These are phyloP conservation scores for Drosophila antonietae DNA, from an alignment of 2,888 invertebrate genomes.

Conservation along the genomic window DNA sequence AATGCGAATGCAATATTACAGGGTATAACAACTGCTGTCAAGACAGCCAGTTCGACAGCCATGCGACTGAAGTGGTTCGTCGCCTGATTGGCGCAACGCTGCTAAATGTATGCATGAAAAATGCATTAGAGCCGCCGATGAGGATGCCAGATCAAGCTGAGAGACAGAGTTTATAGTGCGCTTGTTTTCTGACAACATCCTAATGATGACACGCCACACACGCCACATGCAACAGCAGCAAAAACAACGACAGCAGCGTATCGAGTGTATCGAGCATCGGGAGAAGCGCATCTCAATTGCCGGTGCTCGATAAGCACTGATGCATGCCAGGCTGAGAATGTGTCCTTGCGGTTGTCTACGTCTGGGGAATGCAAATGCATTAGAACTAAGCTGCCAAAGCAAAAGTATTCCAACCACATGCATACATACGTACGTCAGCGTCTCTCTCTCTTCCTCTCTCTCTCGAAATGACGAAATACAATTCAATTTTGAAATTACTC, in stretches of 20 bases:
- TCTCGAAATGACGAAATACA: conserved; percentile 7
- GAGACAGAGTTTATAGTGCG: conserved; percentile 55
- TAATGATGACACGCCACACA: conserved; percentile 74
- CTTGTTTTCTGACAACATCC: conserved; percentile 61
- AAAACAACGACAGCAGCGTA: neutral
- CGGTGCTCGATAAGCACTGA: conserved; percentile 34
- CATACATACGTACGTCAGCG: neutral
- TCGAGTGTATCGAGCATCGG: conserved; percentile 11
- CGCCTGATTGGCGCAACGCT: conserved; percentile 63
- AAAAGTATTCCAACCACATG: conserved; percentile 26
- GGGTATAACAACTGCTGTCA: conserved; percentile 26
- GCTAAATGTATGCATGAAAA: conserved; percentile 73
- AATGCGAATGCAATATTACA: neutral
- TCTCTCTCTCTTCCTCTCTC: neutral
- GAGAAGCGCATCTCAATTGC: conserved; percentile 39
- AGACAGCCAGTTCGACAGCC: conserved; percentile 11
- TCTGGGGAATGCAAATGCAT: conserved; percentile 60
- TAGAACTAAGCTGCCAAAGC: conserved; percentile 52
- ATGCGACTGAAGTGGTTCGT: conserved; percentile 29
- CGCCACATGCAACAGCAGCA: conserved; percentile 59
- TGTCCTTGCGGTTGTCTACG: conserved; percentile 24
- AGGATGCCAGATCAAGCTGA: conserved; percentile 18
- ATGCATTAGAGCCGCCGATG: conserved; percentile 65
- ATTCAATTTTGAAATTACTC: conserved; percentile 14
- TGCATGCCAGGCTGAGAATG: conserved; percentile 21